These are phyloP conservation scores for Isaurus tuberculatus DNA, from an alignment of 92 coral and sea anemone species.

Conservation along the genomic window DNA sequence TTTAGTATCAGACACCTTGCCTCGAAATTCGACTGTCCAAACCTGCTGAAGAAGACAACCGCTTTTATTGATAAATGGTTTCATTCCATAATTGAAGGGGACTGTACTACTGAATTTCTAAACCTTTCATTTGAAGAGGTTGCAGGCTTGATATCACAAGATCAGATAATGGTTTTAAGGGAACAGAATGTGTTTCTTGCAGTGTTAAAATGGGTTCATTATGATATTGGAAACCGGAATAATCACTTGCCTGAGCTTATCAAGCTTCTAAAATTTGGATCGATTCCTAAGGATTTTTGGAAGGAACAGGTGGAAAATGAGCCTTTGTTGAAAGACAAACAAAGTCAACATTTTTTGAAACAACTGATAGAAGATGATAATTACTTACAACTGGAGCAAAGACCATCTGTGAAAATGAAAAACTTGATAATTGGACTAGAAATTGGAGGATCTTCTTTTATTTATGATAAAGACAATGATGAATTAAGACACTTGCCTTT, in stretches of 20 bases:
- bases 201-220: constrained; percentile 74
- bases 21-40: constrained; percentile 63
- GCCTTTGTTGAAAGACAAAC: constrained; percentile 44
- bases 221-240: constrained; percentile 52
- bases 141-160: constrained; percentile 50
- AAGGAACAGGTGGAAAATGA: constrained; percentile 51
- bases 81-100: constrained; percentile 37
- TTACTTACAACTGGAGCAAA: background rate
- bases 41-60: constrained; percentile 58
- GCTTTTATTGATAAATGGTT: constrained; percentile 67
- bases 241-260: constrained; percentile 57
- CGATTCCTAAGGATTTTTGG: constrained; percentile 61
- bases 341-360: background rate
- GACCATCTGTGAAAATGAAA: constrained; percentile 72
- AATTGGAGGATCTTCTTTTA: constrained; percentile 14
- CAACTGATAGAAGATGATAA: constrained; percentile 26
- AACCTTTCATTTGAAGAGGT: constrained; percentile 56
- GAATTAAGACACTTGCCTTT: background rate
- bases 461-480: constrained; percentile 24
- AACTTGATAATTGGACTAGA: constrained; percentile 66
- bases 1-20: constrained; percentile 72
- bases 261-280: constrained; percentile 39
- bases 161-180: constrained; percentile 63
- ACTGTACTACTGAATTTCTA: constrained; percentile 69
- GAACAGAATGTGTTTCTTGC: constrained; percentile 76